These are phyloP conservation scores for Pitta sordida DNA, from an alignment of 2,113 vertebrate genomes.

Conservation along the genomic window DNA sequence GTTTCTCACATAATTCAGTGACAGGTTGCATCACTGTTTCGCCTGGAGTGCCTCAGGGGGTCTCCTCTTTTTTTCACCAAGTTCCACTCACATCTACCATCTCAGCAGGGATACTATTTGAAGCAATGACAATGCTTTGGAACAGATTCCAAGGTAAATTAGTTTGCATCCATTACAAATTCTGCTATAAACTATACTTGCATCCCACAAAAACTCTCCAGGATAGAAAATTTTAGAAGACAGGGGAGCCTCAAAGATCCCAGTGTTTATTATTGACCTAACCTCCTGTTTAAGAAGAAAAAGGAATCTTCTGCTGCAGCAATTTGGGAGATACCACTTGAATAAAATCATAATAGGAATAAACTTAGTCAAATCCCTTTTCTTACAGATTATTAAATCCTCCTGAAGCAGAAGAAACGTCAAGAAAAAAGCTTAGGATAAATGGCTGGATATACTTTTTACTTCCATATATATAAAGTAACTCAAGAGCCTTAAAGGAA, in stretches of 20 bases:
- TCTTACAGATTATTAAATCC: neutral
- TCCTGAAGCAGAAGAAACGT: neutral
- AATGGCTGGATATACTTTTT: neutral
- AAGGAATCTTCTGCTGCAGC: neutral
- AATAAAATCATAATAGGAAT: neutral
- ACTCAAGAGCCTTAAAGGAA: neutral
- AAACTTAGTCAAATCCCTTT: neutral
- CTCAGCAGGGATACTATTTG: neutral
- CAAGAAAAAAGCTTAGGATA: neutral
- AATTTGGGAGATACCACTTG: neutral
- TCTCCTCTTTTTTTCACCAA: neutral
- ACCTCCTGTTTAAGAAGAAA: neutral
- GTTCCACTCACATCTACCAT: neutral
- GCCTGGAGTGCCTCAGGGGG: neutral
- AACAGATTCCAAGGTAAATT: constrained; percentile 6
- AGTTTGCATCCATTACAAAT: neutral
- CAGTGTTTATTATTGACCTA: neutral
- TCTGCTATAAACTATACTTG: neutral
- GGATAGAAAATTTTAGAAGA: neutral
- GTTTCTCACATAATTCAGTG: neutral
- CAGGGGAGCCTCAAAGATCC: neutral
- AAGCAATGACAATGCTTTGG: neutral
- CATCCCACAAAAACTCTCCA: neutral
- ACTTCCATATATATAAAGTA: neutral
- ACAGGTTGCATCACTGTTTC: neutral